Evolutionary conservation across 2,113 vertebrate species (phyloP), one percentile per base, ranked within the genome.

Genomic region (Cyanoderma ruficeps): DNA sequence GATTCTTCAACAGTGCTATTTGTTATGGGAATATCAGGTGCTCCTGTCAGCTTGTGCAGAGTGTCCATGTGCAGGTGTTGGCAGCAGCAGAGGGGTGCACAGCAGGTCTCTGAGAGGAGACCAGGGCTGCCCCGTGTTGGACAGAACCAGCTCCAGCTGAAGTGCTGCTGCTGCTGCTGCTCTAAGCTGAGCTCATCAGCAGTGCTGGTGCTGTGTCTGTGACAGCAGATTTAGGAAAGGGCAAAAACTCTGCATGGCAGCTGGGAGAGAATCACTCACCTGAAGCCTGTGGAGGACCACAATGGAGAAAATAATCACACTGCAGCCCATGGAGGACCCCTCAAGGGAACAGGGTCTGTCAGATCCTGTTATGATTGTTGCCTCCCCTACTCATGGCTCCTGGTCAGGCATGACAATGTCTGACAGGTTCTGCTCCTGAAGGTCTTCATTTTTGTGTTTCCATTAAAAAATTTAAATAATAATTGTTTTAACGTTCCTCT

Each of bases 101-200:
- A 6, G 15, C 17, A 64, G 47, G 4, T 7, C 2, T 80, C 30
- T 68, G 33, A 79, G 52, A 31, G n/a, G 20, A 47, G 35, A n/a
- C 9, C 14, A 21, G 22, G 53, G 7, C 31, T 89, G 23, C 3
- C 24, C 15, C 4, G 0, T 3, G 6, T 22, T 2, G 3, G 46
- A 33, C 5, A 56, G 47, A 46, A 24, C 5, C 46, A 9, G 28
- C 9, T 44, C 67, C 61, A 65, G 9, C 2, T 3, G 47, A 46
- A 9, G 2, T 3, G 2, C 15, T 33, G 13, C 33, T 35, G 15
- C 33, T 35, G 15, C 33, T 52, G 22, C 65, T 61, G 46, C 24
- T 44, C 28, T 15, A 41, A 57, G 22, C 42, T 52, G 64, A 92
- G 31, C 12, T 24, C 4, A 0, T 25, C 68, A 23, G 57, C 18